Evolutionary conservation across 2,113 vertebrate genomes (phyloP), one percentile per base, ranked within the genome.

Genomic region (Felis chaus): DNA sequence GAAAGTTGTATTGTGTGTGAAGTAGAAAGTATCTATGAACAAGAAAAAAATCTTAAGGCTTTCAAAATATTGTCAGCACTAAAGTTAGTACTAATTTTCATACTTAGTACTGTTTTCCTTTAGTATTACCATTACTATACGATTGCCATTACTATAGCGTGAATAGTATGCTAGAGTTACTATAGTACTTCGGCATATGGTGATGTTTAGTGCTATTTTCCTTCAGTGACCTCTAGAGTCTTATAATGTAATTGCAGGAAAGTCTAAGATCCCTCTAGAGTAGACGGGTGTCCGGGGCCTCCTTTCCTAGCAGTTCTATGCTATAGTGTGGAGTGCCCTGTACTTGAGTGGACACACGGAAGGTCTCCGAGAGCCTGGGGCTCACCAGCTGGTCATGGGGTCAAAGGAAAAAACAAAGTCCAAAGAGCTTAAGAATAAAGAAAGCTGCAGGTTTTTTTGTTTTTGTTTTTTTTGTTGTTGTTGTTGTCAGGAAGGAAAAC

Each of bases 251-350:
- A 92, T 53, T 93, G 12, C 16, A 55, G 36, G 9, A 36, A 84
- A 36, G 33, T 50, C 36, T 79, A 21, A 48, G 10, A 89, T 33
- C 1, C 7, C 25, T 33, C 11, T 18, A 5, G 33, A 31, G 48
- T 9, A 33, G 66, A 13, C 15, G 57, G 48, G 63, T 7, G 1
- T 84, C 33, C 0, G 5, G 78, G 29, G 27, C 39, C 18, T 8
- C 23, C 15, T 15, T 57, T 61, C 16, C 33, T 19, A 41, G 23
- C 48, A 13, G 31, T 4, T 31, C 25, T 41, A 1, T 13, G 55
- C 41, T 0, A 31, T 4, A 2, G 2, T 3, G 4, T 50, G 16
- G 31, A 10, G 2, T 0, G 4, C 25, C 57, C 19, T 63, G 27
- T 31, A 16, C 4, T 1, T 1, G 48, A 45, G 6, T 14, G 29